These are phyloP conservation scores for Portunus trituberculatus DNA, from an alignment of 1,140 invertebrate genomes.

Conservation along the genomic window DNA sequence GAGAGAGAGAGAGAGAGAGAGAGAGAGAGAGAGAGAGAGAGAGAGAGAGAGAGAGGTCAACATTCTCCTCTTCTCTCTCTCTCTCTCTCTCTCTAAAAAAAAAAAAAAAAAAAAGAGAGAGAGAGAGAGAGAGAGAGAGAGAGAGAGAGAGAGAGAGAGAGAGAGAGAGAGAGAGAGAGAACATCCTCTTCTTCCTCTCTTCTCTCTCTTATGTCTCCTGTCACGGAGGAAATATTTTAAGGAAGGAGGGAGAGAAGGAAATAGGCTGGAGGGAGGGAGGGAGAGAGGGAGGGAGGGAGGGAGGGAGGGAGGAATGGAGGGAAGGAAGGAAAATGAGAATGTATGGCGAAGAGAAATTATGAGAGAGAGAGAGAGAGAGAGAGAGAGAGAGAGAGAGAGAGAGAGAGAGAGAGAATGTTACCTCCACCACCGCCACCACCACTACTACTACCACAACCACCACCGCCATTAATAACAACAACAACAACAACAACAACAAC, in stretches of 20 bases:
- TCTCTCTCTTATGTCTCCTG: too few species aligned
- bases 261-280: not conserved
- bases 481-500: not conserved
- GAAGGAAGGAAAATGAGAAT: not conserved
- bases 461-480: not conserved
- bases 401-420: not conserved
- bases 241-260: not conserved
- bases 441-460: not conserved
- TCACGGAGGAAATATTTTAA: not conserved
- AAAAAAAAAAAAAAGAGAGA: too few species aligned
- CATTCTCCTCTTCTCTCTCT: too few species aligned
- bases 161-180: not conserved
- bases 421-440: too few species aligned
- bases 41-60: not conserved
- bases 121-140: not conserved
- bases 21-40: not conserved
- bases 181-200: too few species aligned
- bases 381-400: slow-evolving; percentile 22
- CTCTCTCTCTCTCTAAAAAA: too few species aligned
- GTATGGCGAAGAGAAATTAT: not conserved
- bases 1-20: not conserved
- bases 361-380: slow-evolving; percentile 41
- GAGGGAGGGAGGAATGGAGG: not conserved
- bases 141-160: too few species aligned
- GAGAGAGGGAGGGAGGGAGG: not conserved